Percentiles rank a stretch among this genome's conserved stretches.
Conservation (phyloP, 2,113 vertebrate species). For the Xenotilapia caudafasciata region DNA sequence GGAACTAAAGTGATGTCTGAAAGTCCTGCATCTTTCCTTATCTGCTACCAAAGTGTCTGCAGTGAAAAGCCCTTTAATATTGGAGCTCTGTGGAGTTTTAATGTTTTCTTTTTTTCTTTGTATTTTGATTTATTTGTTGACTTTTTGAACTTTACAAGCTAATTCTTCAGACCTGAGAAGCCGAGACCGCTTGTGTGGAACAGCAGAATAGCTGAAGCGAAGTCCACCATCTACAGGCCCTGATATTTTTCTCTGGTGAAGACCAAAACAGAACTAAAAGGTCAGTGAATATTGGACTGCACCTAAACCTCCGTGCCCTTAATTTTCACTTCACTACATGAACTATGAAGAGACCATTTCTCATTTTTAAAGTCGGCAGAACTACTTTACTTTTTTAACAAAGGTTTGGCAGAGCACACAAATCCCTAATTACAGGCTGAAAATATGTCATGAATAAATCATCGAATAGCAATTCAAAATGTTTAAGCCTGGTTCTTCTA, state of each 20-base stretch:
- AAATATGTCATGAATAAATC: not conserved
- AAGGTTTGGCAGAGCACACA: not conserved
- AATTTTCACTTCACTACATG: not conserved
- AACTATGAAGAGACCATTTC: not conserved
- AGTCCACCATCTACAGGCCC: not conserved
- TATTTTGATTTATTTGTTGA: not conserved
- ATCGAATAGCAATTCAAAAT: not conserved
- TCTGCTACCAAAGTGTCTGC: not conserved
- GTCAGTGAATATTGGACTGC: constrained; percentile 25
- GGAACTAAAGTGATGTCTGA: not conserved
- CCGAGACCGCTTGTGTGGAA: not conserved
- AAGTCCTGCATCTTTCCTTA: not conserved
- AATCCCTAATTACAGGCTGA: not conserved
- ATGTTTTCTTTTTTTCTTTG: not conserved
- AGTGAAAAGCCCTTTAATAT: not conserved
- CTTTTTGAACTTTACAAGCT: not conserved
- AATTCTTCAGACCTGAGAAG: not conserved
- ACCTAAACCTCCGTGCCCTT: not conserved
- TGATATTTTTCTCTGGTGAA: not conserved
- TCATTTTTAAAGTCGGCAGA: not conserved
- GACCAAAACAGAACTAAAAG: constrained; percentile 13
- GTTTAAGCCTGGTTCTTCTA: not conserved
- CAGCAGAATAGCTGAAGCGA: not conserved
- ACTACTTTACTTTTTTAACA: not conserved
- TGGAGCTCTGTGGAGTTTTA: not conserved